These are phyloP conservation scores for Drosophila melanosoma DNA, from an alignment of 2,888 invertebrate species.

Conservation along the genomic window DNA sequence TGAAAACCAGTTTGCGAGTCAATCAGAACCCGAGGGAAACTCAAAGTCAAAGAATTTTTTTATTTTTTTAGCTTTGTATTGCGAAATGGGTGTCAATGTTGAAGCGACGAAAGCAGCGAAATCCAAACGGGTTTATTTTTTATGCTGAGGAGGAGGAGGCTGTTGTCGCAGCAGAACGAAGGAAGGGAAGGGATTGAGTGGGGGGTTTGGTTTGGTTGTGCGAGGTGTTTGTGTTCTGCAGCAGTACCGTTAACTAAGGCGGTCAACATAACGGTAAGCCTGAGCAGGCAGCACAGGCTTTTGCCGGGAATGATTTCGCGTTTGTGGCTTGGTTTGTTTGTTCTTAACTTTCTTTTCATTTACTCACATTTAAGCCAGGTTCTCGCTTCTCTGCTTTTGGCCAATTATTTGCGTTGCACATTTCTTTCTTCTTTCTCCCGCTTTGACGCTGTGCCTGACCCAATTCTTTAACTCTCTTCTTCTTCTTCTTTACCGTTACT, in stretches of 20 bases:
- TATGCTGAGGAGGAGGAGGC: not conserved
- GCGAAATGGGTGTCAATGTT: slow-evolving; percentile 56
- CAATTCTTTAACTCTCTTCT: slow-evolving; percentile 64
- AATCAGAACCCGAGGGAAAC: slow-evolving; percentile 37
- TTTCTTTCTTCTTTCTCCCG: slow-evolving; percentile 7
- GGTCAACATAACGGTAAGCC: slow-evolving; percentile 74
- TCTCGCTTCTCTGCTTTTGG: slow-evolving; percentile 22
- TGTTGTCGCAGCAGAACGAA: not conserved
- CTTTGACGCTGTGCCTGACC: slow-evolving; percentile 54
- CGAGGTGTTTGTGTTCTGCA: slow-evolving; percentile 27
- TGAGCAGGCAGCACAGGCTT: slow-evolving; percentile 4
- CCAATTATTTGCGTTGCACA: slow-evolving; percentile 56
- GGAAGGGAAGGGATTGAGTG: too few species aligned
- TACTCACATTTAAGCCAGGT: slow-evolving; percentile 49
- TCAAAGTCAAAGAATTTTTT: slow-evolving; percentile 23
- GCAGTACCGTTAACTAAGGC: slow-evolving; percentile 69
- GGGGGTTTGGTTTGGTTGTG: not conserved
- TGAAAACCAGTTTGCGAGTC: slow-evolving; percentile 43
- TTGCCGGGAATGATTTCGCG: slow-evolving; percentile 8
- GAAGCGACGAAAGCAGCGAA: slow-evolving; percentile 14
- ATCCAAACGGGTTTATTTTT: slow-evolving; percentile 45
- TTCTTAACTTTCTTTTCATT: slow-evolving; percentile 63
- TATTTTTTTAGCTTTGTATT: slow-evolving; percentile 8
- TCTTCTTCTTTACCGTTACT: slow-evolving; percentile 49
- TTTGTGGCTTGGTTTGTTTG: slow-evolving; percentile 19